Base-by-base conservation (phyloP, 2,888 invertebrate species). In the Pyralis farinalis region DNA sequence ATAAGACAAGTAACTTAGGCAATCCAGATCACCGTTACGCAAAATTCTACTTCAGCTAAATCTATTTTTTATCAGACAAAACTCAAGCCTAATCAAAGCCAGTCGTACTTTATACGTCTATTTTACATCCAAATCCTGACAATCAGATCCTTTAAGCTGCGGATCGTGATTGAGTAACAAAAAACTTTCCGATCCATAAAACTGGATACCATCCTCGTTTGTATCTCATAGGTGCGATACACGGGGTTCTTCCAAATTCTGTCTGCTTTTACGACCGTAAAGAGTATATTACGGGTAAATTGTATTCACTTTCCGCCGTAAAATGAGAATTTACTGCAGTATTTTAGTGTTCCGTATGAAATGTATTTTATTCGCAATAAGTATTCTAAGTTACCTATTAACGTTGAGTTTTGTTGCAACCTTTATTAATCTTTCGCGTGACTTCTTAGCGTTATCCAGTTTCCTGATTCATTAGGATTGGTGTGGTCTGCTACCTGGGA, bases 241-340 rank as follows among this genome's bases (percentile, higher is more conserved):
- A 39, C 33, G 25, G 10, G 27, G 39, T 16, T 33, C 12, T 33
- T 25, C 27, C 27, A 33, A 33, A 38, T 28, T 22, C 39, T 25
- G 33, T 34, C 39, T 12, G 20, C 31, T 39, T 47, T 47, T 47
- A 47, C 44, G 44, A 43, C 29, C 16, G 16, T 39, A 31, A 33
- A 20, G 25, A 38, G 44, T 39, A 35, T 43, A 41, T 44, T 40
- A 41, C 30, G 11, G 37, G 42, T 40, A 40, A 42, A 44, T 44
- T 42, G 40, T 40, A 40, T 47, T 47, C 43, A 47, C 40, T 42
- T 34, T 16, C 11, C 11, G 42, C 40, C 34, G 42, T 44, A 46
- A 45, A 42, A 32, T 34, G 20, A 37, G 10, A 40, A 37, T 44
- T 47, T 42, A 40, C 37, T 35, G 22, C 37, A 34, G n/a, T 20